Evolutionary conservation across 2,888 invertebrate genomes (phyloP).

Genomic region (Allolobophora icterica): DNA sequence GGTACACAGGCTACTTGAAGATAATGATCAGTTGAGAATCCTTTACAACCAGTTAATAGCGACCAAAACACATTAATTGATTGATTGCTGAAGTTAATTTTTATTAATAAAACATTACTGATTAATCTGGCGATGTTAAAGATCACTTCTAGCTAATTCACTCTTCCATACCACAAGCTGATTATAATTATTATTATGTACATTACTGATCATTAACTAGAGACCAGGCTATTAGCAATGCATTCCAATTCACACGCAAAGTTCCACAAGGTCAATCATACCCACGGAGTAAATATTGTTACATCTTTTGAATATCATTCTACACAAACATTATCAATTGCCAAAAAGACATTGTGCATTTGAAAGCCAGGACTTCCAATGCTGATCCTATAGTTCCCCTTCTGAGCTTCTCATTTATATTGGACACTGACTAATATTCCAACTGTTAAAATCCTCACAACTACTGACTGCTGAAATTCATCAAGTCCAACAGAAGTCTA

Average conservation of each 20-base stretch:
- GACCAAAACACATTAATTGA: background rate
- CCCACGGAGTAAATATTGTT: background rate
- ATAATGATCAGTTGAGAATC: background rate
- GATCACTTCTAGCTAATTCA: background rate
- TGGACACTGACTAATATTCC: background rate
- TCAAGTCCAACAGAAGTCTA: background rate
- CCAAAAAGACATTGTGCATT: background rate
- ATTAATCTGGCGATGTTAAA: background rate
- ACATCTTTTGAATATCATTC: background rate
- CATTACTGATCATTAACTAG: background rate
- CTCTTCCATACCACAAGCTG: background rate
- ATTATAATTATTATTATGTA: background rate
- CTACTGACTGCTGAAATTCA: background rate
- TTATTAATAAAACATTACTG: background rate
- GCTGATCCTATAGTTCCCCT: background rate
- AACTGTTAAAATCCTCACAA: background rate
- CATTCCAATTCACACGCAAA: background rate
- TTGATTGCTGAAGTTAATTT: background rate
- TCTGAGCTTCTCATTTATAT: background rate
- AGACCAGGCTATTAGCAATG: background rate
- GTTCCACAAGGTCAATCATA: background rate
- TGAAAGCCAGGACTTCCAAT: background rate
- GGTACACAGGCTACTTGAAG: background rate
- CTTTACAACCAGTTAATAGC: background rate
- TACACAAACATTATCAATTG: background rate